phyloP scores from a whole-genome alignment of 2,888 invertebrate genomes.

The Altica lythri region DNA sequence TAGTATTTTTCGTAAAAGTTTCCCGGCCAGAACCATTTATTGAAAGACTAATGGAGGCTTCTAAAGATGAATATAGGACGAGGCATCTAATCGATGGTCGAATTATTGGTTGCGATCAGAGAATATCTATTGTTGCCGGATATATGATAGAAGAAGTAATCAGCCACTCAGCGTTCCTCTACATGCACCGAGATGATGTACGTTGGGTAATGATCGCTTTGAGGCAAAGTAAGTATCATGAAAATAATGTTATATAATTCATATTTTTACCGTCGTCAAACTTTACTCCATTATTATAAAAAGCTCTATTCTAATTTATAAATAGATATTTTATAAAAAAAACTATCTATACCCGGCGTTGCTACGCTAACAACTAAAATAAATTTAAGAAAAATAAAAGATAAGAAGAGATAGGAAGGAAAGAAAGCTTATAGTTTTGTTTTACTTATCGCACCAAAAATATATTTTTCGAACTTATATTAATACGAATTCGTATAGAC shows the following conservation, averaged over 20 bases:
- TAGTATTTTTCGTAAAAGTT: constrained; percentile 76
- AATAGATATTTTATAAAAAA: too few species aligned
- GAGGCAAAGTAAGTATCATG: constrained; percentile 72
- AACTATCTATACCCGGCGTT: too few species aligned
- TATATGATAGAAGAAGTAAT: constrained; percentile 88
- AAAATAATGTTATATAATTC: too few species aligned
- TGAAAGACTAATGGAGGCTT: constrained; percentile 68
- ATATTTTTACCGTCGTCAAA: constrained; percentile 6
- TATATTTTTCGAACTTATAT: too few species aligned
- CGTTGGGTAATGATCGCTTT: constrained; percentile 87
- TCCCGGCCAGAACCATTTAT: constrained; percentile 73
- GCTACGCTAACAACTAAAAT: too few species aligned
- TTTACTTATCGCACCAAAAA: too few species aligned
- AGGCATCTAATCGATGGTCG: constrained; percentile 87
- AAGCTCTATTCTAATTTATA: too few species aligned
- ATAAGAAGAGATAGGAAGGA: too few species aligned
- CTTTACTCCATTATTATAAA: too few species aligned
- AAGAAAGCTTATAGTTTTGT: too few species aligned
- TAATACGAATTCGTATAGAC: too few species aligned
- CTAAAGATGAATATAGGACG: constrained; percentile 85
- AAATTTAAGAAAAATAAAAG: too few species aligned
- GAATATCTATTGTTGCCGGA: constrained; percentile 86
- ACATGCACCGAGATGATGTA: constrained; percentile 89
- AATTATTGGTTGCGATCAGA: constrained; percentile 88
- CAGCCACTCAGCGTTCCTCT: constrained; percentile 85